Conservation (phyloP, 2,113 vertebrate species). For the Clupea harengus region DNA sequence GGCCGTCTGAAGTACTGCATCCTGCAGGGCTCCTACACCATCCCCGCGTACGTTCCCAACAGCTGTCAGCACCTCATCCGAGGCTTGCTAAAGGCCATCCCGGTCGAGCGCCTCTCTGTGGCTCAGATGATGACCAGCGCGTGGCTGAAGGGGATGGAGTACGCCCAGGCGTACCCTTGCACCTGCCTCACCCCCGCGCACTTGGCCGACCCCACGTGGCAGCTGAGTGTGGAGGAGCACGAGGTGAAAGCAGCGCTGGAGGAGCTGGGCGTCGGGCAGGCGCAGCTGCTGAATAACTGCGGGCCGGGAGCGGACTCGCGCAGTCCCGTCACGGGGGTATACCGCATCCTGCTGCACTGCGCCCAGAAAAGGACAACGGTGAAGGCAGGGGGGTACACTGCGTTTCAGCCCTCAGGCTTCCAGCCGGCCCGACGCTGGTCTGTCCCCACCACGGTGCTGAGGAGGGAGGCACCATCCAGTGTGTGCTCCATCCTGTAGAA, state of each 20-base stretch:
- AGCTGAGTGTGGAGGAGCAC: constrained; percentile 57
- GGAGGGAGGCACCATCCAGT: constrained; percentile 50
- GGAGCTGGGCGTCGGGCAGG: constrained; percentile 63
- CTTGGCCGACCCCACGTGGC: constrained; percentile 47
- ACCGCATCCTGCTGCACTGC: constrained; percentile 67
- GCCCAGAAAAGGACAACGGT: constrained; percentile 56
- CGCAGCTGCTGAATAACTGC: constrained; percentile 57
- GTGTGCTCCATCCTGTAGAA: constrained; percentile 64
- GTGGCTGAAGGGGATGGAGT: constrained; percentile 66
- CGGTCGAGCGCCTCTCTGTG: constrained; percentile 56
- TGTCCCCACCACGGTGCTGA: constrained; percentile 28
- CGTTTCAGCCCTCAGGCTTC: constrained; percentile 28
- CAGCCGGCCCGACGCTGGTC: constrained; percentile 41
- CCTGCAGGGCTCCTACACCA: constrained; percentile 64
- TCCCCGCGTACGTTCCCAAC: constrained; percentile 59
- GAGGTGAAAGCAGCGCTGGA: constrained; percentile 59
- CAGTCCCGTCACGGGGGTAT: constrained; percentile 66
- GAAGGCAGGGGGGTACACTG: constrained; percentile 53
- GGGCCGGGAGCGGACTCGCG: constrained; percentile 43
- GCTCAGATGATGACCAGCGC: constrained; percentile 54
- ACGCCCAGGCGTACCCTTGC: constrained; percentile 49
- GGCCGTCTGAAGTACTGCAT: constrained; percentile 59
- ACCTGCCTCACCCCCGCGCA: constrained; percentile 50
- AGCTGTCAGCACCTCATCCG: constrained; percentile 64
- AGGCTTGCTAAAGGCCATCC: constrained; percentile 59